Base-by-base conservation (phyloP, 1,140 invertebrate species). In the Acromyrmex echinatior region DNA sequence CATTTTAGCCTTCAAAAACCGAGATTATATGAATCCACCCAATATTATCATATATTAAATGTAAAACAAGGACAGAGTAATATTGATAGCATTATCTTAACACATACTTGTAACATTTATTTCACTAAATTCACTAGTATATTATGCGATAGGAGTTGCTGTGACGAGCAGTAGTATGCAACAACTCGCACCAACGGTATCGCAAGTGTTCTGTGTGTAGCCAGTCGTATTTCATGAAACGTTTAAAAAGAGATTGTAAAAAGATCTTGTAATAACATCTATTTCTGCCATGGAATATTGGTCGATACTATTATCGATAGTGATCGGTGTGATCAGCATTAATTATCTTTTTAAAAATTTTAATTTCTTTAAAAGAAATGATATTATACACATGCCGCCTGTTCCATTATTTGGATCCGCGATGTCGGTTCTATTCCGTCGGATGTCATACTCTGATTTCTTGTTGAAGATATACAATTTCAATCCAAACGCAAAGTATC, bases 321-420 rank as follows among this genome's bases (percentile, higher is more conserved):
- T 87, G 16, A 65, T 71, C 9, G 91, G 84, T 28, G 14, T 5
- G 4, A 3, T 88, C 0, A 21, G 51, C 25, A 65, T 86, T 10
- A n/a, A 68, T 4, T 90, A 73, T 3, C 9, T 10, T 1, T 49
- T 16, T 14, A 63, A 14, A 4, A 28, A 31, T 0, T 35, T 58
- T 0, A 21, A 56, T 18, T 18, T 51, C 2, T 90, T 90, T n/a
- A 45, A 89, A 10, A 73, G 82, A 0, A 39, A 89, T 58, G 87
- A 71, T 0, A 70, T 91, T 10, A 12, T 10, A 0, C 56, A 87
- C 10, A 2, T 70, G 1, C 12, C 73, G 9, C 77, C 73, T 10
- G 0, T 7, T 88, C 90, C 0, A 0, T 93, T 0, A 90, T 6
- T 51, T 92, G 63, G 71, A 7, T 0, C 28, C 68, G 0, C 87